phyloP scores from a whole-genome alignment of 2,797 vertebrate species.

The Cossypha heuglini region DNA sequence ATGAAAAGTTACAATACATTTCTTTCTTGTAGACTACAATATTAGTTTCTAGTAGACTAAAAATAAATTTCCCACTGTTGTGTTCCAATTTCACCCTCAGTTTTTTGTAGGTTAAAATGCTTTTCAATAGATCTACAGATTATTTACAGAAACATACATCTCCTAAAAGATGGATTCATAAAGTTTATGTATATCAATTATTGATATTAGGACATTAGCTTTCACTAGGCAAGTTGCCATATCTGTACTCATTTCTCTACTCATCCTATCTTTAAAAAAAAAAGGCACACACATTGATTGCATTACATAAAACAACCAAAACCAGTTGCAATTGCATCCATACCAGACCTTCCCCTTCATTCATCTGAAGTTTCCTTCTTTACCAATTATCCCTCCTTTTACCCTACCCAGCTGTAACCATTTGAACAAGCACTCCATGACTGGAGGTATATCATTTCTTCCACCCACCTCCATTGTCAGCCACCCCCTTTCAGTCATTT shows the following conservation, averaged over 20 bases:
- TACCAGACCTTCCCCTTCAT: not conserved
- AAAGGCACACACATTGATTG: not conserved
- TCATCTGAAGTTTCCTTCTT: not conserved
- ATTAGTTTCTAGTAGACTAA: not conserved
- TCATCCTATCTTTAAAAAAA: not conserved
- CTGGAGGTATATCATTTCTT: not conserved
- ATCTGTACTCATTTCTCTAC: not conserved
- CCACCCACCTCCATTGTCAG: not conserved
- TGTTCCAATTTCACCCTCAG: not conserved
- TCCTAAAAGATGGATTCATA: not conserved
- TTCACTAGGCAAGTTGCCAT: not conserved
- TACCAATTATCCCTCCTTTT: not conserved
- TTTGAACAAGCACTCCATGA: not conserved
- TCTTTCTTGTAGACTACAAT: not conserved
- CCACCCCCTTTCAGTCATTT: not conserved
- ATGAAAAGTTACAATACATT: not conserved
- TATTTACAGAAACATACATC: not conserved
- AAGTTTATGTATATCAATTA: not conserved
- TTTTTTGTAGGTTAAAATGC: not conserved
- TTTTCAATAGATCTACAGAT: not conserved
- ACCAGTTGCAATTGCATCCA: rapidly evolving
- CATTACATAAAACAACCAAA: not conserved
- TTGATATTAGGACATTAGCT: not conserved
- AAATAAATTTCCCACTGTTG: not conserved
- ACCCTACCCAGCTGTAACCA: not conserved